These are phyloP conservation scores for Knipowitschia caucasica DNA, from an alignment of 2,797 vertebrate species.

Conservation along the genomic window DNA sequence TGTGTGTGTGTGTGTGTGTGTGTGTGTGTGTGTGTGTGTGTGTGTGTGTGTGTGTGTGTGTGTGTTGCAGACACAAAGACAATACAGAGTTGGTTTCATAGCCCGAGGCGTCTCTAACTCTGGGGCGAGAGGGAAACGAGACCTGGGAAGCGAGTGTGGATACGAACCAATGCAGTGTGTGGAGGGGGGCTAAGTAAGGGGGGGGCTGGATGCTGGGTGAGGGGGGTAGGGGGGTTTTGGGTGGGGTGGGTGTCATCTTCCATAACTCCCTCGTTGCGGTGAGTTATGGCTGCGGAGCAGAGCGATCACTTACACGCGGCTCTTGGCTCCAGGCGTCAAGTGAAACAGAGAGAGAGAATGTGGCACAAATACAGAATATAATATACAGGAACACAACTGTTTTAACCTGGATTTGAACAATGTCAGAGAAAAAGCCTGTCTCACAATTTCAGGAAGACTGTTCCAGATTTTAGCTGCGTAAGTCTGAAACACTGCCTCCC, in stretches of 20 bases:
- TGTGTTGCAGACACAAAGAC: constrained; percentile 29
- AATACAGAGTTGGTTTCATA: constrained; percentile 72
- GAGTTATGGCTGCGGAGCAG: constrained; percentile 57
- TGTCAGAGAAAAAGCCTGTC: no score
- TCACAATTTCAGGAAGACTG: no score
- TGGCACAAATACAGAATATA: no score
- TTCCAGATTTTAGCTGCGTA: no score
- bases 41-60: constrained; percentile 10
- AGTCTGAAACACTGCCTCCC: no score
- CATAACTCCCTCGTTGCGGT: constrained; percentile 44
- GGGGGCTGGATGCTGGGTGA: not conserved
- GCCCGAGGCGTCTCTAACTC: constrained; percentile 59
- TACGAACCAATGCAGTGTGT: no score
- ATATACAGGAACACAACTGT: no score
- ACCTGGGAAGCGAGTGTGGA: not conserved
- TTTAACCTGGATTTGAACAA: no score
- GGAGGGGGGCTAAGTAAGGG: not conserved
- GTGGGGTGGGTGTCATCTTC: constrained; percentile 45
- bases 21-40: no score
- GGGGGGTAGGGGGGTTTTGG: constrained; percentile 9
- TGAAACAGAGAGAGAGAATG: no score
- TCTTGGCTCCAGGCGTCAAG: constrained; percentile 30
- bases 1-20: no score
- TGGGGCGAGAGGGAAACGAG: constrained; percentile 15
- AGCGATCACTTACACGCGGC: constrained; percentile 61